phyloP scores from a whole-genome alignment of 2,797 vertebrate species.

The Brachyalestes nurse region DNA sequence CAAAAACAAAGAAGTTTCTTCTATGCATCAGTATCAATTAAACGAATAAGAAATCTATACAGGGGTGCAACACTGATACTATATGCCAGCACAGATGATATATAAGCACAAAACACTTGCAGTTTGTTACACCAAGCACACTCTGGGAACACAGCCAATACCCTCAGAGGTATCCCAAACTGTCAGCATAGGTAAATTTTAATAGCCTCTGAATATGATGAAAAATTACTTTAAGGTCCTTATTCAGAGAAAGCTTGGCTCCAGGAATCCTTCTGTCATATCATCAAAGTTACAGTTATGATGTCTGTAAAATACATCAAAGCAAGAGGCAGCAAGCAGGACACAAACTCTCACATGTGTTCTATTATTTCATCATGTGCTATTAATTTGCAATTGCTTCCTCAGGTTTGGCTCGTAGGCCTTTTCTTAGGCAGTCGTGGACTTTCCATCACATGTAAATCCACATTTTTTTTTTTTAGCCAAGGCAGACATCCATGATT shows the following conservation, averaged over 20 bases:
- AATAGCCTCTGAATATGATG: background rate
- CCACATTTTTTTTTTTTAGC: background rate
- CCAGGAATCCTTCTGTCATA: constrained; percentile 6
- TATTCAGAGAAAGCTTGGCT: background rate
- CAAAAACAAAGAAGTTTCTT: too few relatives aligned
- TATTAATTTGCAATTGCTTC: constrained; percentile 49
- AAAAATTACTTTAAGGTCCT: constrained; percentile 10
- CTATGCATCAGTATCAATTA: too few relatives aligned
- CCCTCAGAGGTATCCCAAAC: background rate
- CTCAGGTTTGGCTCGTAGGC: background rate
- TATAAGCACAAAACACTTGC: background rate
- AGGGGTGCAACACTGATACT: background rate
- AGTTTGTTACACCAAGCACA: background rate
- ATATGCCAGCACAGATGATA: background rate
- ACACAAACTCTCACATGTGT: constrained; percentile 29
- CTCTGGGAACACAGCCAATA: background rate
- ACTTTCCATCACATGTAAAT: constrained; percentile 26
- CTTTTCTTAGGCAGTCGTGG: background rate
- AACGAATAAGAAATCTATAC: too few relatives aligned
- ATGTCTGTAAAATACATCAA: constrained; percentile 38
- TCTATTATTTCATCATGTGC: constrained; percentile 48
- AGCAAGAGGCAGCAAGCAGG: constrained; percentile 26
- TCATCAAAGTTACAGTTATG: background rate
- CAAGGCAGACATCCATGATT: background rate
- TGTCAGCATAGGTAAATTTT: background rate